Evolutionary conservation across 2,797 vertebrate species (phyloP).

Genomic region (Brotula barbata): DNA sequence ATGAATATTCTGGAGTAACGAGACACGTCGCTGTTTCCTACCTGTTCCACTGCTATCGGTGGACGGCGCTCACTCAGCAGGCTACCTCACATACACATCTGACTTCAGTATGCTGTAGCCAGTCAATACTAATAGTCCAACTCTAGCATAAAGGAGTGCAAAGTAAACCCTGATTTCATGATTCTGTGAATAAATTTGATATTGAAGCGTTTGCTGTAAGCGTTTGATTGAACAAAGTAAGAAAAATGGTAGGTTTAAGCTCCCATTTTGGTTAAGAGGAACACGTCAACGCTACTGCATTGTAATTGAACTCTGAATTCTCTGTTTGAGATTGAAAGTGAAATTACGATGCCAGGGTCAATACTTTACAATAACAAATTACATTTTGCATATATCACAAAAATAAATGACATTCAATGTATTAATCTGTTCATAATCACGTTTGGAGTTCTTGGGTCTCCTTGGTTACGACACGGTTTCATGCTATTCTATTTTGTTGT

Average conservation of each 20-base stretch:
- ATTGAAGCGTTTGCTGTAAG: too few species aligned
- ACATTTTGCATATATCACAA: neutral
- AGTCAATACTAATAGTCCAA: slow-evolving; percentile 1
- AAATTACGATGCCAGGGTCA: too few species aligned
- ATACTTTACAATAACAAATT: neutral
- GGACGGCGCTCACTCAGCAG: neutral
- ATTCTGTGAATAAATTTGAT: neutral
- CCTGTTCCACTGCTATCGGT: too few species aligned
- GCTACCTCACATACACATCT: neutral
- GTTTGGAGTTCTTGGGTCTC: neutral
- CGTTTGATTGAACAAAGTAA: too few species aligned
- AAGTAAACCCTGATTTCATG: neutral
- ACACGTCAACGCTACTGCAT: neutral
- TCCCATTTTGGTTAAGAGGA: neutral
- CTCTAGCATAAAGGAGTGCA: neutral
- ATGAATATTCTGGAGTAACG: slow-evolving; percentile 24
- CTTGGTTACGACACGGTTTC: neutral
- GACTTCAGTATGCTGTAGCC: neutral
- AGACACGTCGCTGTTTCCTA: slow-evolving; percentile 18
- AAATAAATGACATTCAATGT: neutral
- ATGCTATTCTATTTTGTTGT: neutral
- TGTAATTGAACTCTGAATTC: neutral
- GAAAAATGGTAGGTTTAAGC: too few species aligned
- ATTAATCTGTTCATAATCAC: too few species aligned
- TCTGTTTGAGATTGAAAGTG: too few species aligned